A percentile compares a stretch with the other conserved stretches of the same genome.
phyloP scores from a whole-genome alignment of 2,888 invertebrate species.

The Drosophila engyochracea region DNA sequence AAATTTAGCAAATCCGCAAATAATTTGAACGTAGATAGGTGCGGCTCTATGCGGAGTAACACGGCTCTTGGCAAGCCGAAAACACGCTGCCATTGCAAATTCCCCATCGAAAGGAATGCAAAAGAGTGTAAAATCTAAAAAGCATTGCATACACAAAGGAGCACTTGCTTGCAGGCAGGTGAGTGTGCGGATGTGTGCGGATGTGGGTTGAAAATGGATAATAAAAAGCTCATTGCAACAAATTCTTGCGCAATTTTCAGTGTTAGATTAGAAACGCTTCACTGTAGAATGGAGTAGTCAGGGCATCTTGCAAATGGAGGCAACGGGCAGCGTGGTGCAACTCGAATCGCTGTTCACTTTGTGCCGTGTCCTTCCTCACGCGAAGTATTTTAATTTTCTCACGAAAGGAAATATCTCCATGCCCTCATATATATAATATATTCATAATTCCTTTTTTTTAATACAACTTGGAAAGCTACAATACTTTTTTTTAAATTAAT shows the following conservation, averaged over 20 bases:
- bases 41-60: slow-evolving; percentile 18
- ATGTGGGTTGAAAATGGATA: slow-evolving; percentile 71
- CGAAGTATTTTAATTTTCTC: neutral
- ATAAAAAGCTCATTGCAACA: slow-evolving; percentile 82
- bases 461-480: neutral
- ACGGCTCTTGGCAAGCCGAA: slow-evolving; percentile 38
- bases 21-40: slow-evolving; percentile 65
- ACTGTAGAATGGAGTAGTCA: neutral
- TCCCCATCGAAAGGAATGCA: slow-evolving; percentile 71
- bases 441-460: neutral
- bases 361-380: slow-evolving; percentile 16
- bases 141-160: slow-evolving; percentile 54
- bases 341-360: slow-evolving; percentile 56
- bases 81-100: slow-evolving; percentile 76
- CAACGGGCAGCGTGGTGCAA: slow-evolving; percentile 23
- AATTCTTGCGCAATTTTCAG: slow-evolving; percentile 79
- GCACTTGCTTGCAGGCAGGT: slow-evolving; percentile 4
- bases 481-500: neutral
- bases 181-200: slow-evolving; percentile 16
- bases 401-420: neutral
- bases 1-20: slow-evolving; percentile 76
- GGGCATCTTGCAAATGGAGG: neutral
- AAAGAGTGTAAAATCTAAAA: slow-evolving; percentile 67
- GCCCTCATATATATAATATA: too few species aligned
- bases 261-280: slow-evolving; percentile 76